phyloP scores from a whole-genome alignment of 2,888 invertebrate genomes.

The Trisateles emortualis region DNA sequence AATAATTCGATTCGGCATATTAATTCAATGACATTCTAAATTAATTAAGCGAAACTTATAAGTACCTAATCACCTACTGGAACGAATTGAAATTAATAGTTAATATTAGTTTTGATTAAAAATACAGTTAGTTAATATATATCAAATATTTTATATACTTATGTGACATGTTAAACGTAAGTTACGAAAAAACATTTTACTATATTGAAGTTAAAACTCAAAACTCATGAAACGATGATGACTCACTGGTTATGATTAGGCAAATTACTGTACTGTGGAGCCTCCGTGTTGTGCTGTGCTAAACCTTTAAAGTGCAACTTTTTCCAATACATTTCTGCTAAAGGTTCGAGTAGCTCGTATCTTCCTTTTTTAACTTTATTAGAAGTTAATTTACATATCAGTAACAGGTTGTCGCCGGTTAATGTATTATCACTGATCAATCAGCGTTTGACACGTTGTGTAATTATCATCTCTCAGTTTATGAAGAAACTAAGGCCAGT shows the following conservation, averaged over 20 bases:
- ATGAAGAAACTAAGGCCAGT: slow-evolving; percentile 56
- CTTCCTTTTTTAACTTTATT: slow-evolving; percentile 42
- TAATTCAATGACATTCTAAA: slow-evolving; percentile 46
- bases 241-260: no score
- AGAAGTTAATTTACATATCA: slow-evolving; percentile 51
- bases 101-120: slow-evolving; percentile 19
- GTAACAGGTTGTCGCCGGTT: slow-evolving; percentile 59
- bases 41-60: slow-evolving; percentile 32
- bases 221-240: no score
- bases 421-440: slow-evolving; percentile 75
- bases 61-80: slow-evolving; percentile 31
- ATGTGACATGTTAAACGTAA: not conserved
- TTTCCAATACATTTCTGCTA: slow-evolving; percentile 45
- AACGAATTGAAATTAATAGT: slow-evolving; percentile 58
- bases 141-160: not conserved
- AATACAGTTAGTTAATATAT: not conserved
- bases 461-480: slow-evolving; percentile 71
- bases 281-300: no score
- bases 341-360: slow-evolving; percentile 22
- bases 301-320: slow-evolving; percentile 14
- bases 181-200: not conserved
- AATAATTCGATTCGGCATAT: slow-evolving; percentile 32
- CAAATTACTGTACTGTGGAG: no score
- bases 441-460: slow-evolving; percentile 73
- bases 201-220: no score